Conservation (phyloP, 2,888 invertebrate genomes). For the Temnothorax ravouxi region DNA sequence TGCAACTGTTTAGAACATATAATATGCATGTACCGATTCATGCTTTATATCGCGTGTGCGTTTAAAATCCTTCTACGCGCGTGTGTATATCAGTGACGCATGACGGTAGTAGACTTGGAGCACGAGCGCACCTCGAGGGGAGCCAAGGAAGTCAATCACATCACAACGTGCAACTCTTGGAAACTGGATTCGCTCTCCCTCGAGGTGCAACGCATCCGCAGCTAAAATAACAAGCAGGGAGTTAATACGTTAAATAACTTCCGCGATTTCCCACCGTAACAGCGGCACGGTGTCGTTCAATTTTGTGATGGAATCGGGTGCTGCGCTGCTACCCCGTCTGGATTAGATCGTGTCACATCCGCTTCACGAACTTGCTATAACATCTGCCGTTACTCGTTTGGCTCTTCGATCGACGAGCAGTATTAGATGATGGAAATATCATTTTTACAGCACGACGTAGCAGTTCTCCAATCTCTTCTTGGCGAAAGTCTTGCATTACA, state of each 20-base stretch:
- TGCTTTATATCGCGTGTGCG: conserved; percentile 6
- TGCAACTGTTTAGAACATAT: not conserved
- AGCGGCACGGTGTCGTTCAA: conserved; percentile 51
- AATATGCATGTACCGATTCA: not conserved
- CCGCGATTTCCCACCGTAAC: conserved; percentile 59
- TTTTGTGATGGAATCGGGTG: conserved; percentile 54
- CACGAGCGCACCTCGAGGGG: conserved; percentile 35
- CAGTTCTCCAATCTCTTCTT: conserved; percentile 11
- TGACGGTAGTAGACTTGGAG: conserved; percentile 35
- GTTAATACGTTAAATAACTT: conserved; percentile 71
- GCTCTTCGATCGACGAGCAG: conserved; percentile 35
- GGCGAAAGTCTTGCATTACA: not conserved
- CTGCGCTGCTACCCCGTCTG: conserved; percentile 23
- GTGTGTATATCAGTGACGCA: conserved; percentile 1
- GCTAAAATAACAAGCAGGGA: conserved; percentile 73
- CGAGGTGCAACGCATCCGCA: conserved; percentile 63
- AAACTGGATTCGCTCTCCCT: conserved; percentile 63
- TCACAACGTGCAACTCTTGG: conserved; percentile 67
- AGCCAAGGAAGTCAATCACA: conserved; percentile 60
- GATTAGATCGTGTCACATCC: conserved; percentile 58
- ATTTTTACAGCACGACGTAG: conserved; percentile 25
- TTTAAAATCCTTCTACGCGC: not conserved
- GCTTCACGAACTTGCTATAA: conserved; percentile 48
- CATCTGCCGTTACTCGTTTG: conserved; percentile 55
- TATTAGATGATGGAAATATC: conserved; percentile 48